Conservation (phyloP, 30 jellyfish, hydroid and myxozoan genomes). For the Sanderia malayensis region DNA sequence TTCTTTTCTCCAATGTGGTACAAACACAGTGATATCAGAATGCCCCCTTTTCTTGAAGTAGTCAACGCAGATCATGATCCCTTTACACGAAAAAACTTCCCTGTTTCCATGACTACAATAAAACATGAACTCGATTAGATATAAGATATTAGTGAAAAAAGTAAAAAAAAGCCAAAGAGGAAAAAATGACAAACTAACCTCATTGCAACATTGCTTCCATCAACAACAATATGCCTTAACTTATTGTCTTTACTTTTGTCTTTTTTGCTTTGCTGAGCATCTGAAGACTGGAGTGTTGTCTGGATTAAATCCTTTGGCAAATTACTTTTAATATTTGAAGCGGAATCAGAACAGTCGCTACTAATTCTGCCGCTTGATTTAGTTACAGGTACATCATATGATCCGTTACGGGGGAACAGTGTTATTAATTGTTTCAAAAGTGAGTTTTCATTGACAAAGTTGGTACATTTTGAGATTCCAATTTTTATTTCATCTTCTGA, state of each 20-base stretch:
- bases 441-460: slow-evolving; percentile 48
- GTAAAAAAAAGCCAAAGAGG: background rate
- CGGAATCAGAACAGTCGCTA: slow-evolving; percentile 22
- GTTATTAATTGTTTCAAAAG: slow-evolving; percentile 58
- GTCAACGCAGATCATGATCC: slow-evolving; percentile 73
- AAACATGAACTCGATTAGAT: background rate
- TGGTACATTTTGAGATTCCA: slow-evolving; percentile 37
- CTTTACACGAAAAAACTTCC: slow-evolving; percentile 81
- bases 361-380: slow-evolving; percentile 22
- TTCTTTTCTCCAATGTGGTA: slow-evolving; percentile 94
- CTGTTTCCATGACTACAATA: slow-evolving; percentile 85
- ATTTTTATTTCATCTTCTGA: slow-evolving; percentile 45
- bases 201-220: slow-evolving; percentile 97
- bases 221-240: slow-evolving; percentile 76
- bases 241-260: slow-evolving; percentile 18
- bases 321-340: background rate
- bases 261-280: background rate
- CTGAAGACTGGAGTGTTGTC: background rate
- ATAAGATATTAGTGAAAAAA: background rate
- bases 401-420: slow-evolving; percentile 25
- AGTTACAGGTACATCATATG: slow-evolving; percentile 13
- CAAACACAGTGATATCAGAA: slow-evolving; percentile 70
- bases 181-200: slow-evolving; percentile 42
- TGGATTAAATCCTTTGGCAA: background rate
- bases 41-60: slow-evolving; percentile 89